Conservation (phyloP, 2,113 vertebrate genomes). For the Pelecanoides urinatrix region DNA sequence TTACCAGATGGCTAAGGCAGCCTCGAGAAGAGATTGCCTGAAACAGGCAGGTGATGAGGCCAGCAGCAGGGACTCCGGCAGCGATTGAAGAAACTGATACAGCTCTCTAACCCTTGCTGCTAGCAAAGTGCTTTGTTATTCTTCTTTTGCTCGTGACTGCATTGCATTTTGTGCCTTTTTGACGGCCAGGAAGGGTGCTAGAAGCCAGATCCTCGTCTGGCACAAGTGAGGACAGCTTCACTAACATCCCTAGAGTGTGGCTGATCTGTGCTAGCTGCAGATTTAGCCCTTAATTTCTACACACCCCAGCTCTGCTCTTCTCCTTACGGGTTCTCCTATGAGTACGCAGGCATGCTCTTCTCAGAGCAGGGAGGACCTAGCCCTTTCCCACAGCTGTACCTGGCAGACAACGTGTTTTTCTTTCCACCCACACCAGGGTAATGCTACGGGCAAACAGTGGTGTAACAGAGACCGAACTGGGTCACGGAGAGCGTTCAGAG, state of each 20-base stretch:
- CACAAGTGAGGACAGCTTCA: not conserved
- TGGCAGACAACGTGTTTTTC: slow-evolving; percentile 18
- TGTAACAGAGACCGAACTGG: slow-evolving; percentile 6
- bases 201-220: not conserved
- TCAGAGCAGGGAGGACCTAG: not conserved
- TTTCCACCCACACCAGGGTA: slow-evolving; percentile 30
- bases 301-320: not conserved
- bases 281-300: slow-evolving; percentile 2
- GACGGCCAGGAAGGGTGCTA: not conserved
- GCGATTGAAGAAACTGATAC: not conserved
- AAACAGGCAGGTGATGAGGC: slow-evolving; percentile 59
- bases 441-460: not conserved
- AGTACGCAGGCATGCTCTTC: not conserved
- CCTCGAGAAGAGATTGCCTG: slow-evolving; percentile 40
- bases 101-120: slow-evolving; percentile 15
- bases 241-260: not conserved
- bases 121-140: slow-evolving; percentile 23
- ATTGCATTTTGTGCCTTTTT: not conserved
- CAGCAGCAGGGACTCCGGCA: slow-evolving; percentile 25
- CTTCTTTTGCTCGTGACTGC: not conserved
- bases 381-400: slow-evolving; percentile 30
- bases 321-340: not conserved
- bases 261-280: not conserved
- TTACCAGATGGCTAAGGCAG: slow-evolving; percentile 55
- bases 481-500: slow-evolving; percentile 1